Base-by-base conservation (phyloP, 2,888 invertebrate species). In the Charanyca ferruginea region DNA sequence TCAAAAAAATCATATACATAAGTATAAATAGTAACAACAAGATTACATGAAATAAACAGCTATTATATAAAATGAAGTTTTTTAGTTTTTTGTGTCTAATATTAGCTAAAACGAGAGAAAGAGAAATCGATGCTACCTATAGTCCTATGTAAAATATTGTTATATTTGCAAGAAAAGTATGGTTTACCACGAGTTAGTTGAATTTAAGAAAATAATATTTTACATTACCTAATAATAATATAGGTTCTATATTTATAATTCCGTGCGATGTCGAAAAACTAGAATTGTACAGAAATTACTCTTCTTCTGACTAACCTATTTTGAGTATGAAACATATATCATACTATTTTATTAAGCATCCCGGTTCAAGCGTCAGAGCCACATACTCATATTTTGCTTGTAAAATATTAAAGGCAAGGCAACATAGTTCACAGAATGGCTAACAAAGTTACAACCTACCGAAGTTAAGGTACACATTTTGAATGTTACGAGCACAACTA, bases 401-500 rank as follows among this genome's bases (percentile, higher is more conserved):
- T 71, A 38, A 72, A 55, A 60, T 66, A 73, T 57, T 41, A 41
- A 66, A 72, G 44, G 32, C 20, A 23, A 16, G 28, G 38, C 28
- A 45, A 61, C 58, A 52, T 55, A 59, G 74, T 73, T 74, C 47
- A 41, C 23, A 28, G 47, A 55, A 61, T 32, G 47, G 20, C 47
- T 47, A 62, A 73, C 74, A 51, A 63, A 67, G 62, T 67, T 51
- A 73, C 45, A 11, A 52, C 38, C 42, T 22, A 44, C 51, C 23
- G 47, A 67, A 67, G 49, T 73, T 59, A 45, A 68, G 63, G 62
- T 73, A 63, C 44, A 66, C 58, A 59, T 65, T 74, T 75, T 59
- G 53, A 69, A 70, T 59, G 44, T 70, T 66, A 75, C 51, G 66
- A 49, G 52, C 38, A 61, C 45, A 59, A 53, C 63, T 57, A 71